Percentiles rank a stretch among this genome's conserved stretches.
Conservation (phyloP, 2,113 vertebrate species). For the Psittacara wagleri region DNA sequence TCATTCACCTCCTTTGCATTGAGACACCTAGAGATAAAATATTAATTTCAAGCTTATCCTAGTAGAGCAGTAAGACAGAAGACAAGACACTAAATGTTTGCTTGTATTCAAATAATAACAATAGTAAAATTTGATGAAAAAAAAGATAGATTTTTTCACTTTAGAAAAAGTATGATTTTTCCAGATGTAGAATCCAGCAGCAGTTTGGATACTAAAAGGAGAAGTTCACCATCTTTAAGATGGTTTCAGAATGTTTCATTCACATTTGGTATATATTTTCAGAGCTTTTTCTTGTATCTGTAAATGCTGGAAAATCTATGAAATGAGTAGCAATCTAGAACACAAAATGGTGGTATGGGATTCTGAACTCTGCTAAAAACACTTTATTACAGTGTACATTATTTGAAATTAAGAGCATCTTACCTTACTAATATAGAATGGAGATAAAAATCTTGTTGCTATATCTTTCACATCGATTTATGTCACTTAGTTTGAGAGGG, state of each 20-base stretch:
- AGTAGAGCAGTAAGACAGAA: background rate
- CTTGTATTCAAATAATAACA: background rate
- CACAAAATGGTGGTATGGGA: background rate
- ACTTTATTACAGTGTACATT: background rate
- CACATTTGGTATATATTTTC: background rate
- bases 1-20: background rate
- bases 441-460: background rate
- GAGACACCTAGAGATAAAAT: background rate
- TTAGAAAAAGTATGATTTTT: background rate
- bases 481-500: background rate
- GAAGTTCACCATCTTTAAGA: background rate
- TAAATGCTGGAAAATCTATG: background rate
- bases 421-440: background rate
- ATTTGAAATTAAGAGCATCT: background rate
- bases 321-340: background rate
- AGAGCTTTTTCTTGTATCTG: background rate
- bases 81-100: background rate
- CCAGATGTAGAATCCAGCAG: background rate
- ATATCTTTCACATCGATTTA: background rate
- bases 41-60: background rate
- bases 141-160: background rate
- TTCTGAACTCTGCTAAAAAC: background rate
- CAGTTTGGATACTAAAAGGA: background rate
- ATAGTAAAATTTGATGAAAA: background rate
- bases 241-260: background rate